Evolutionary conservation across 2,888 invertebrate genomes (phyloP), one percentile per base, ranked within the genome.

Genomic region (Amiota mariae): DNA sequence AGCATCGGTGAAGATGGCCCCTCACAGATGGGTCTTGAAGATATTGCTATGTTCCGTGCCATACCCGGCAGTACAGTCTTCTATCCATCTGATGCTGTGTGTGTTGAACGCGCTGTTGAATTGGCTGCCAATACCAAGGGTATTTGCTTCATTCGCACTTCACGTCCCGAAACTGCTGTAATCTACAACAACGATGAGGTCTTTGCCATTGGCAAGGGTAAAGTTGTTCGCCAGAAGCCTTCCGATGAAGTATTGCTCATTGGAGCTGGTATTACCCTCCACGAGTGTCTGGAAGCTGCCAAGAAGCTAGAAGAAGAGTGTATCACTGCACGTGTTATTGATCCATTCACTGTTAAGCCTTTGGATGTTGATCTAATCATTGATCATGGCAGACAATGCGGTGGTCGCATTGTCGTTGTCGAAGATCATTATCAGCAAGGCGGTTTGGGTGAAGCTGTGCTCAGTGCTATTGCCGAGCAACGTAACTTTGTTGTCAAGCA

Each of bases 1-100:
- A 97, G 97, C 86, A 99, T 99, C 91, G 99, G 98, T 49, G 98
- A 98, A 91, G 99, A 99, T 91, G 99, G 99, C 0, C 99, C 99
- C 18, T 97, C 97, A 73, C 99, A 99, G 91, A 99, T 99, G 99
- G 99, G 97, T 6, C 92, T 99, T n/a, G 99, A 99, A 91, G 99
- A 99, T 90, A 90, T 99, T 74, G 96, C 98, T 1, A 92, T 99
- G 92, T 99, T 99, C 94, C 93, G 99, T 59, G 90, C 96, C 6
- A 93, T 99, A 79, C 97, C 98, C 72, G 95, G 95, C 75, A 92
- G 93, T 78, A 94, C 94, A 1, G 91, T 95, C 9, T 95, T 95
- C 90, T 95, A 95, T 85, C 95, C 95, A 66, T 91, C 95, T 56
- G 99, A 99, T 91, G 99, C 98, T 0, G 99, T 99, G 10, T 94